Percentiles rank a stretch among this genome's conserved stretches.
Evolutionary conservation across 37 sponge, comb jelly and placozoan species (phyloP).

Genomic region (Chondrosia reniformis): DNA sequence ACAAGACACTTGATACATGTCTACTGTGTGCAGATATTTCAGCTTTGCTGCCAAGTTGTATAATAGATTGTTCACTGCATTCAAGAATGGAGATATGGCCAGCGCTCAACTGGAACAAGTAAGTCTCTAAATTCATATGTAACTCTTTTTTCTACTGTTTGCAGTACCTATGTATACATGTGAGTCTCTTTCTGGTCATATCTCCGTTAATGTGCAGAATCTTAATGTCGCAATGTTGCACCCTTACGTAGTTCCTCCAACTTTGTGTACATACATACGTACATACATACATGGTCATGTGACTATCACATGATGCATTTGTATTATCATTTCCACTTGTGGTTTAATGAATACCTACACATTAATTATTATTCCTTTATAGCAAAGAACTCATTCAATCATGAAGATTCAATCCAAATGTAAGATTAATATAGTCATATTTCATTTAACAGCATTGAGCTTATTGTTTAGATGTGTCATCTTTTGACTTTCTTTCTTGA

Average conservation of each 20-base stretch:
- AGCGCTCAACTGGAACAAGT: constrained; percentile 67
- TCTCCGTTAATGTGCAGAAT: too few species aligned
- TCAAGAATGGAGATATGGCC: constrained; percentile 49
- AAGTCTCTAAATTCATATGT: too few species aligned
- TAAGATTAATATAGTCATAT: neutral
- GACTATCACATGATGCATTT: neutral
- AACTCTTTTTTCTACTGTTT: too few species aligned
- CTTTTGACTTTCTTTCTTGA: too few species aligned
- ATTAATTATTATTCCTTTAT: neutral
- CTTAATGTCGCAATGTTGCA: too few species aligned
- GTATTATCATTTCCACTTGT: neutral
- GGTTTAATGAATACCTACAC: neutral
- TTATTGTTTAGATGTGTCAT: too few species aligned
- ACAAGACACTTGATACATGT: too few species aligned
- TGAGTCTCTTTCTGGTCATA: too few species aligned
- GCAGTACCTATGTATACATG: too few species aligned
- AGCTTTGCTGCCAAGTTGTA: constrained; percentile 68
- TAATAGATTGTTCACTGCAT: constrained; percentile 62
- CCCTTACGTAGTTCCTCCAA: too few species aligned
- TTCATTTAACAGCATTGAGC: neutral
- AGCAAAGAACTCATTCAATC: constrained; percentile 56
- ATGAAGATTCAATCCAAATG: constrained; percentile 47
- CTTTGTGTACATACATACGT: too few species aligned
- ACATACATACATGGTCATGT: neutral
- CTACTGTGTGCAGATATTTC: constrained; percentile 44